Percentiles rank a stretch among this genome's conserved stretches.
Conservation (phyloP, 2,797 vertebrate genomes). For the Enteromius anoplus region DNA sequence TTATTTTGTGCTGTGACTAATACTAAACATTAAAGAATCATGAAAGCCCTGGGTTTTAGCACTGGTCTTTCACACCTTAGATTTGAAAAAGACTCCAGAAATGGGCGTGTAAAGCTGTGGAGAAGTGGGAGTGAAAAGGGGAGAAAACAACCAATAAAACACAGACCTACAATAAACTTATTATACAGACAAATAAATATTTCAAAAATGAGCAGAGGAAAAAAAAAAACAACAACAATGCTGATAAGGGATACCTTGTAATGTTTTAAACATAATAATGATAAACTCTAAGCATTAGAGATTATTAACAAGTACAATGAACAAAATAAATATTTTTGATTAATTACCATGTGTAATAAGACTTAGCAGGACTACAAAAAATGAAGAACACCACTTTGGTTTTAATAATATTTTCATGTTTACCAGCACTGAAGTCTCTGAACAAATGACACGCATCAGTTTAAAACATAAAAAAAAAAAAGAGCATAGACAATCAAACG, state of each 20-base stretch:
- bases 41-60: background rate
- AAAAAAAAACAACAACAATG: background rate
- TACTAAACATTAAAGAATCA: background rate
- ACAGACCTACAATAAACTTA: background rate
- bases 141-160: constrained; percentile 7
- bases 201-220: background rate
- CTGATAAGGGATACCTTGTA: background rate
- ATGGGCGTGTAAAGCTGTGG: constrained; percentile 3
- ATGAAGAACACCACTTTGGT: background rate
- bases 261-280: background rate
- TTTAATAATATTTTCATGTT: background rate
- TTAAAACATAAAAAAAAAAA: background rate
- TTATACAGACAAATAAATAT: constrained; percentile 1
- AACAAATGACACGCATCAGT: background rate
- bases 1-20: background rate
- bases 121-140: constrained; percentile 1
- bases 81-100: constrained; percentile 2
- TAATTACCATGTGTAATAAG: too few relatives aligned
- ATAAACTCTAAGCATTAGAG: background rate
- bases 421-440: background rate
- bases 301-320: background rate
- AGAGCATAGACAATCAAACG: background rate
- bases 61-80: constrained; percentile 9
- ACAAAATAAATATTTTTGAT: background rate
- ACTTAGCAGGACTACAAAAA: too few relatives aligned